These are phyloP conservation scores for Laticauda laticaudata DNA, from an alignment of 2,113 vertebrate species.

Conservation along the genomic window DNA sequence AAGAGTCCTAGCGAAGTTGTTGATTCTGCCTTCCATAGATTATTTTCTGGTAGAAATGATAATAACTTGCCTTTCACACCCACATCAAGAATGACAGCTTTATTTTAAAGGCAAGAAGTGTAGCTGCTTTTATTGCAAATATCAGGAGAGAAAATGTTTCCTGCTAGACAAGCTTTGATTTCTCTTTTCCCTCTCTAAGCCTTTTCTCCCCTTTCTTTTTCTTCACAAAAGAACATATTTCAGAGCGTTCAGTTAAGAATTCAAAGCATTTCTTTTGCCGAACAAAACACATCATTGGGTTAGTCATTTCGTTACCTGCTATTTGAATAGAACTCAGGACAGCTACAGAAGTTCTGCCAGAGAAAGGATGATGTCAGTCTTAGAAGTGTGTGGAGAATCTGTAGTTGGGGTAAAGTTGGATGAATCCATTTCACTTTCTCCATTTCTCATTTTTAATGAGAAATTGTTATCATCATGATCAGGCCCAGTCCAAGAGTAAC, in stretches of 20 bases:
- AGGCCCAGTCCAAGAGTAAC: too few relatives aligned
- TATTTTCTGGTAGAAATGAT: neutral
- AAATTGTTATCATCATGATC: neutral
- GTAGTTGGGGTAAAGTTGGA: neutral
- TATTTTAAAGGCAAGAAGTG: neutral
- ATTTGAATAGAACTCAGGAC: neutral
- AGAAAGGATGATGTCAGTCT: neutral
- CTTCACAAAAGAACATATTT: constrained; percentile 8
- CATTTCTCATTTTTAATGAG: neutral
- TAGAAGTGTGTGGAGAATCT: neutral
- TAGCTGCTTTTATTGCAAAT: neutral
- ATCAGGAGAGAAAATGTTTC: constrained; percentile 9
- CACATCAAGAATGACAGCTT: neutral
- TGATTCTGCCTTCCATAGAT: neutral
- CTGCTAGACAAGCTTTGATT: constrained; percentile 12
- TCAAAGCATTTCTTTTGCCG: neutral
- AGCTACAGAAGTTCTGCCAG: neutral
- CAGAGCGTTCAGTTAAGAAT: constrained; percentile 3
- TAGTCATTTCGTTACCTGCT: neutral
- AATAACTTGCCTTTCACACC: neutral
- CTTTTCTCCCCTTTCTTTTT: neutral
- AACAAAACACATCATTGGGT: neutral
- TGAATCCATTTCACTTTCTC: neutral
- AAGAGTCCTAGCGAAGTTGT: neutral
- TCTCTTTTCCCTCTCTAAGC: neutral